A percentile compares a stretch with the other conserved stretches of the same genome.
phyloP scores from a whole-genome alignment of 2,113 vertebrate species.

The Oreotrochilus melanogaster region DNA sequence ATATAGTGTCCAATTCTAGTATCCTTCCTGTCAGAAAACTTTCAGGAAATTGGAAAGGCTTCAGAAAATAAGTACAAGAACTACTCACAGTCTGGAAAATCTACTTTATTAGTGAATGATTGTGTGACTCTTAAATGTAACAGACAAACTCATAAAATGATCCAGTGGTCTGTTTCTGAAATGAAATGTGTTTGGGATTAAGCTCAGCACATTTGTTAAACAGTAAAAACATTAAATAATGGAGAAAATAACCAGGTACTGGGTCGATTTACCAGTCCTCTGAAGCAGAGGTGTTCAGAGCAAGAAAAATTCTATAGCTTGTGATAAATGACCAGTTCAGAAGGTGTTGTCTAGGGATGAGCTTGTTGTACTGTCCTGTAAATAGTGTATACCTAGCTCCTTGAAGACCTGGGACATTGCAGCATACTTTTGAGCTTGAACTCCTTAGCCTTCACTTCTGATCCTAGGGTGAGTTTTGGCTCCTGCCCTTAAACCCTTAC shows the following conservation, averaged over 20 bases:
- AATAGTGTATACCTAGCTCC: neutral
- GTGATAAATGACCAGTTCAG: neutral
- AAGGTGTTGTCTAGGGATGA: neutral
- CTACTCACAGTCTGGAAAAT: neutral
- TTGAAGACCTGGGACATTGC: neutral
- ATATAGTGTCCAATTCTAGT: neutral
- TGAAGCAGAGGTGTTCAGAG: neutral
- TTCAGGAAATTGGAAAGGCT: slow-evolving; percentile 9
- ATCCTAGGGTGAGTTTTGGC: neutral
- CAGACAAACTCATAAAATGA: neutral
- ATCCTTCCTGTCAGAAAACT: neutral
- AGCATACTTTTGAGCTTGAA: neutral
- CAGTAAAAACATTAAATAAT: neutral
- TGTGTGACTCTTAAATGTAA: neutral
- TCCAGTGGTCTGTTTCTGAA: neutral
- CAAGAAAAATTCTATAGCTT: neutral
- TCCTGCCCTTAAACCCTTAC: neutral
- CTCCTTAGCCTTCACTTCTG: neutral
- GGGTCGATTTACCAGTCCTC: neutral
- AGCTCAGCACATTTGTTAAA: neutral
- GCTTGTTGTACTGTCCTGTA: neutral
- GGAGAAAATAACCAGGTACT: neutral
- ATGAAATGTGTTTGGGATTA: neutral
- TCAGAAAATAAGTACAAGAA: slow-evolving; percentile 13
- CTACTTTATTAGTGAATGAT: neutral